Base-by-base conservation (phyloP, 2,888 invertebrate genomes). In the Stegophylla sp. region DNA sequence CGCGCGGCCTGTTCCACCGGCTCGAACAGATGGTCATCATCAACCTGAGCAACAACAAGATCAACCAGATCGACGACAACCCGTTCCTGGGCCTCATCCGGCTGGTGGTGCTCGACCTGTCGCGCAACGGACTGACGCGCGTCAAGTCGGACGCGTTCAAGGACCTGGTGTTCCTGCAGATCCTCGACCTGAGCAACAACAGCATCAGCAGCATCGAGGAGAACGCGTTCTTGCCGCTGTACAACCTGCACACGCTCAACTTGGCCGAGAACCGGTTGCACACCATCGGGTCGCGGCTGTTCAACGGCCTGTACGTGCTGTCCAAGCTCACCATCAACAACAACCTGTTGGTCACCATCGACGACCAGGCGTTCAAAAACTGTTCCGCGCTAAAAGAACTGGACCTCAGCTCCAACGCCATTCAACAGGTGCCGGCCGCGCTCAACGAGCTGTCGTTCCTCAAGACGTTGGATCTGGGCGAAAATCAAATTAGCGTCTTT, bases 171-270 rank as follows among this genome's bases (percentile, higher is more conserved):
- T 93, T 94, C 85, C 88, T 96, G 81, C 94, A 95, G 89, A 94
- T 94, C 83, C 89, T 96, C 81, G 93, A 94, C 86, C 88, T 96
- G 85, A 91, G 93, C 85, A 94, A 94, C 86, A 96, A 96, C 86
- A 92, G 93, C 12, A 93, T 96, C 85, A 93, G 93, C n/a, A 93
- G 92, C 85, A 92, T 95, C 84, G 94, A 94, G 88, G 93, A 94
- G 85, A 93, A 94, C 85, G 93, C 95, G 67, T 96, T 97, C 85
- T 86, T 93, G 85, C 94, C 95, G 1, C 89, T 96, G 71, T 94
- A 95, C 87, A 95, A 96, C 87, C 88, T 97, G 84, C 94, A 95
- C 87, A 94, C 95, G 9, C 88, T 97, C 73, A 96, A 96, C 86
- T 88, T 97, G 83, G 94, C 95, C 56, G 93, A 95, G 87, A 97